Evolutionary conservation across 2,113 vertebrate species (phyloP), one percentile per base, ranked within the genome.

Genomic region (Siniperca knerii): DNA sequence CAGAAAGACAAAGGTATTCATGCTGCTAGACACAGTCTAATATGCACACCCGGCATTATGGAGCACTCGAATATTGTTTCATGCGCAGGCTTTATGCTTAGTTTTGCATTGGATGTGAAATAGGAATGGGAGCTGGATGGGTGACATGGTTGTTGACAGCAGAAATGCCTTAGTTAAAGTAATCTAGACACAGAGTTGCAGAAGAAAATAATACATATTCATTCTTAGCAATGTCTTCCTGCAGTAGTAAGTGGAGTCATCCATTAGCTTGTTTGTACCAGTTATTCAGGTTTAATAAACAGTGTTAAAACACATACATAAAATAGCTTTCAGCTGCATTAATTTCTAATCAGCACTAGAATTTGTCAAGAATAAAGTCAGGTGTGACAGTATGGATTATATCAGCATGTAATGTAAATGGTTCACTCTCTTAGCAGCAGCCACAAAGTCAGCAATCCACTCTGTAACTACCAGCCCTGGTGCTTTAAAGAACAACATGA

Each of bases 1-100:
- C 93, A 93, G 81, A 82, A 58, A 86, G 92, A 93, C 89, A 95
- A 93, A 94, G 93, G 94, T 94, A 94, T 89, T 86, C 90, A 78
- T 62, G 64, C 82, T 79, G 86, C 70, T 73, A 74, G 60, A 79
- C 72, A 81, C 72, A 35, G 82, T 50, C 70, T 79, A 73, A 88
- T 80, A 69, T 58, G 77, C 23, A 71, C 70, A 69, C 40, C 42
- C 11, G 6, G 48, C 16, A 46, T 78, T 68, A 75, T 77, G 65
- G 69, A 77, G 68, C 69, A 23, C 81, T 70, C 25, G 29, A 58
- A 70, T 87, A 84, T 88, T 82, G 75, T 89, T 89, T 82, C 55
- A 79, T 73, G 50, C 72, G 71, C 64, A 71, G 29, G 69, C 42
- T 65, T 9, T 75, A 74, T 44, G 37, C 50, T 52, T 18, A 71